A percentile compares a stretch with the other conserved stretches of the same genome.
phyloP scores from a whole-genome alignment of 1,140 invertebrate species.

The Amyelois transitella region DNA sequence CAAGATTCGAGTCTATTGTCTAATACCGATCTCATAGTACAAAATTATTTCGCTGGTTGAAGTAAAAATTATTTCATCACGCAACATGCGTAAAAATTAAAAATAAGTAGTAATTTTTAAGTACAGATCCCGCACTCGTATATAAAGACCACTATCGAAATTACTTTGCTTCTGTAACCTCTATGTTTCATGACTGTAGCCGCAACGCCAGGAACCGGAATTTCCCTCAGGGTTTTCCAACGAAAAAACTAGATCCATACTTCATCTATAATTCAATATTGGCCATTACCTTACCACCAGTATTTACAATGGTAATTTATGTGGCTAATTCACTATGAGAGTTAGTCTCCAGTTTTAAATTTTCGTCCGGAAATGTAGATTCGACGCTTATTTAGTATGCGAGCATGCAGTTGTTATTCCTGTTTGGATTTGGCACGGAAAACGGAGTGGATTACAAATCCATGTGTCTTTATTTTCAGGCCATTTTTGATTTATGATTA shows the following conservation, averaged over 20 bases:
- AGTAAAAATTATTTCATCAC: too few species aligned
- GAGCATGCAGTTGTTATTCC: neutral
- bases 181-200: constrained; percentile 7
- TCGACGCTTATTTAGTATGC: neutral
- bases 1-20: too few species aligned
- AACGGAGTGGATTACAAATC: too few species aligned
- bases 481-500: too few species aligned
- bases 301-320: constrained; percentile 44
- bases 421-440: neutral
- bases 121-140: too few species aligned
- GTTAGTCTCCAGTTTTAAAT: constrained; percentile 10
- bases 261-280: constrained; percentile 62
- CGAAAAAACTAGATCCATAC: constrained; percentile 53
- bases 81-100: too few species aligned
- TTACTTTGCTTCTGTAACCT: neutral
- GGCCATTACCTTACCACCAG: constrained; percentile 33
- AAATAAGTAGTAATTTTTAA: too few species aligned
- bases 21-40: too few species aligned
- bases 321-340: constrained; percentile 26
- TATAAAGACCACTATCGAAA: too few species aligned
- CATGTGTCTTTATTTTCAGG: too few species aligned
- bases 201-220: constrained; percentile 35
- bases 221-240: constrained; percentile 59
- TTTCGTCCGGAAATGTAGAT: constrained; percentile 13
- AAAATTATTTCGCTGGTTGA: too few species aligned